phyloP scores from a whole-genome alignment of 2,113 vertebrate species.

The Caranx melampygus region DNA sequence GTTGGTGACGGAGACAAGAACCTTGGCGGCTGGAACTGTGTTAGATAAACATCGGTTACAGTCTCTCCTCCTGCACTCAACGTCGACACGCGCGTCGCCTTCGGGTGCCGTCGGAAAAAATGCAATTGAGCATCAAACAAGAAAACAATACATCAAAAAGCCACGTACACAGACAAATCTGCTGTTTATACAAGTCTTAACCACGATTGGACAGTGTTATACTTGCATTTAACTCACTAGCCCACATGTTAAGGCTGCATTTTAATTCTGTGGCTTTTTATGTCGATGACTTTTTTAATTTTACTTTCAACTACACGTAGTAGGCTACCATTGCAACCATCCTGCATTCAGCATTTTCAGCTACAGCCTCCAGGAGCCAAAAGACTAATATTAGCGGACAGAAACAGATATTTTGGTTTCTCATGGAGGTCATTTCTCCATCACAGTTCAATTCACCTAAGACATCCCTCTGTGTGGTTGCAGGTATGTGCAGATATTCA shows the following conservation, averaged over 20 bases:
- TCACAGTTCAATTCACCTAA: not conserved
- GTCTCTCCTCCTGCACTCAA: conserved; percentile 28
- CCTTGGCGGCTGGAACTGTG: not conserved
- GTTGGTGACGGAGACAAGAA: not conserved
- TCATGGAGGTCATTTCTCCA: not conserved
- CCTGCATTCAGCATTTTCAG: not conserved
- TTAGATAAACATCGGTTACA: conserved; percentile 20
- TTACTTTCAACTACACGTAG: not conserved
- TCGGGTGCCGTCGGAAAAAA: conserved; percentile 29
- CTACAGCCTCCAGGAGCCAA: not conserved
- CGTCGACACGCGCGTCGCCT: conserved; percentile 42
- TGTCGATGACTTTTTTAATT: not conserved
- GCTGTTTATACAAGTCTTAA: not conserved
- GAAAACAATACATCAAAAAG: not conserved
- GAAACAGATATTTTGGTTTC: no score
- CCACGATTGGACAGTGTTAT: not conserved
- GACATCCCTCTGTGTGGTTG: not conserved
- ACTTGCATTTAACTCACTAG: not conserved
- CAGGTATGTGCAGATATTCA: not conserved
- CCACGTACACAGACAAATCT: no score
- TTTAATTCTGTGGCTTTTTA: not conserved
- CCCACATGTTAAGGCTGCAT: not conserved
- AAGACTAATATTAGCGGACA: no score
- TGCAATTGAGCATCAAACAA: no score
- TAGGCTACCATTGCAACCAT: not conserved